phyloP scores from a whole-genome alignment of 2,888 invertebrate species.

The Drosophila imparisetae region DNA sequence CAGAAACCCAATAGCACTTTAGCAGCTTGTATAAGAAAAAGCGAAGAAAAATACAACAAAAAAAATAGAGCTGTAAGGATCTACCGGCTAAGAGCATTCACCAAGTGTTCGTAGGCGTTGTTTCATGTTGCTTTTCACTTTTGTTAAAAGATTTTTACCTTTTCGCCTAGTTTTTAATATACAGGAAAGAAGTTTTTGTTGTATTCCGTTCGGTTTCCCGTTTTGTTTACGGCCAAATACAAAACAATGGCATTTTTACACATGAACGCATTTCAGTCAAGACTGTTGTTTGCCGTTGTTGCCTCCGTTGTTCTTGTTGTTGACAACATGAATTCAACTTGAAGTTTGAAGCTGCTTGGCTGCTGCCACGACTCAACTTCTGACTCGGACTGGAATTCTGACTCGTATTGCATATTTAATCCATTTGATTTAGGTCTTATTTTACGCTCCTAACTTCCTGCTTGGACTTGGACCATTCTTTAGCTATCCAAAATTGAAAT shows the following conservation, averaged over 20 bases:
- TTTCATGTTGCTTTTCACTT: slow-evolving; percentile 48
- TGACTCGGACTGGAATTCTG: slow-evolving; percentile 11
- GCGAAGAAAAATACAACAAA: background rate
- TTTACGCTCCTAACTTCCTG: slow-evolving; percentile 17
- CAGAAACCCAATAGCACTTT: slow-evolving; percentile 64
- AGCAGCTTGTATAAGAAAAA: slow-evolving; percentile 22
- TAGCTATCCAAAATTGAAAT: slow-evolving; percentile 59
- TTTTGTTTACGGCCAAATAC: slow-evolving; percentile 73
- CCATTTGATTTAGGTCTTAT: slow-evolving; percentile 37
- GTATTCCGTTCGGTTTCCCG: slow-evolving; percentile 44
- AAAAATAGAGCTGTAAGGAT: slow-evolving; percentile 43
- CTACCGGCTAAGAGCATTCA: slow-evolving; percentile 33
- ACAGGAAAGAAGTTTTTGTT: slow-evolving; percentile 42
- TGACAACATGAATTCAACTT: slow-evolving; percentile 49
- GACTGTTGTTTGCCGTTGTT: slow-evolving; percentile 2
- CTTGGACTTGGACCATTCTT: slow-evolving; percentile 10
- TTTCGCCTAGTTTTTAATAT: slow-evolving; percentile 60
- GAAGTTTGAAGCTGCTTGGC: slow-evolving; percentile 53
- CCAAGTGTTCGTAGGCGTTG: slow-evolving; percentile 49
- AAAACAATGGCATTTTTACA: slow-evolving; percentile 75
- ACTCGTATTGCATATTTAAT: slow-evolving; percentile 72
- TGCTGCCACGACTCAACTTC: slow-evolving; percentile 23
- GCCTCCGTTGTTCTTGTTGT: slow-evolving; percentile 28
- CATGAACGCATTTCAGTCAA: slow-evolving; percentile 67
- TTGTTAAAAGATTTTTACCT: slow-evolving; percentile 45